Evolutionary conservation across 2,113 vertebrate species (phyloP).

Genomic region (Cochlearius cochlearius): DNA sequence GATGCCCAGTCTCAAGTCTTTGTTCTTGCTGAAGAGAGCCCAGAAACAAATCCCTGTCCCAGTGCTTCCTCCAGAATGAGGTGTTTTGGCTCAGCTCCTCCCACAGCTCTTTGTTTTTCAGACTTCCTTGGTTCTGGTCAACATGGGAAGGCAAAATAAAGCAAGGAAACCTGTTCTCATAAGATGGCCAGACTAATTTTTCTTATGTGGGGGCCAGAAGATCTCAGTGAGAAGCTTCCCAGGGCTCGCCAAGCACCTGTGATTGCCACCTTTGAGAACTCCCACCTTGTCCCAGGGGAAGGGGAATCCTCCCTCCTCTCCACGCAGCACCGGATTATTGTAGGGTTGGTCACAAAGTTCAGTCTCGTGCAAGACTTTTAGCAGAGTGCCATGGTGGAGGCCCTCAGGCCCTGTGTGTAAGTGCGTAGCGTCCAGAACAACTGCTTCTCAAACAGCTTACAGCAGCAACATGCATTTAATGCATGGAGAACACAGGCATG

Average conservation of each 20-base stretch:
- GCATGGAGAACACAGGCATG: not conserved
- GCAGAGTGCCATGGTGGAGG: not conserved
- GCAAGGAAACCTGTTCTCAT: constrained; percentile 24
- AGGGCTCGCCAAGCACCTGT: not conserved
- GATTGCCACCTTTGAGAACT: not conserved
- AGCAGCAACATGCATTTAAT: not conserved
- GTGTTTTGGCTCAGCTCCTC: not conserved
- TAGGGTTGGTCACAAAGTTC: not conserved
- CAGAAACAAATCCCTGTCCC: not conserved
- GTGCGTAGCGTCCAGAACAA: not conserved
- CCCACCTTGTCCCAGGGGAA: not conserved
- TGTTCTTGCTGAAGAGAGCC: not conserved
- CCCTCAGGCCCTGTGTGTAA: rapidly evolving
- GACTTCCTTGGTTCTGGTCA: constrained; percentile 39
- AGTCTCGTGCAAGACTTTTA: not conserved
- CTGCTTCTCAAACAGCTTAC: not conserved
- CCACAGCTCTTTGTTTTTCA: constrained; percentile 27
- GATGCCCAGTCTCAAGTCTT: not conserved
- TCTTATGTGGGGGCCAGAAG: not conserved
- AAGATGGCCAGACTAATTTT: not conserved
- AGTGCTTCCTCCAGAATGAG: not conserved
- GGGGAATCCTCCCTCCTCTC: not conserved
- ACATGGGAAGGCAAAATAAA: constrained; percentile 37
- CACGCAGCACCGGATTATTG: not conserved
- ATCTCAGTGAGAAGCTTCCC: not conserved